phyloP scores from a whole-genome alignment of 2,888 invertebrate species.

The Polydrusus pterygomalis region DNA sequence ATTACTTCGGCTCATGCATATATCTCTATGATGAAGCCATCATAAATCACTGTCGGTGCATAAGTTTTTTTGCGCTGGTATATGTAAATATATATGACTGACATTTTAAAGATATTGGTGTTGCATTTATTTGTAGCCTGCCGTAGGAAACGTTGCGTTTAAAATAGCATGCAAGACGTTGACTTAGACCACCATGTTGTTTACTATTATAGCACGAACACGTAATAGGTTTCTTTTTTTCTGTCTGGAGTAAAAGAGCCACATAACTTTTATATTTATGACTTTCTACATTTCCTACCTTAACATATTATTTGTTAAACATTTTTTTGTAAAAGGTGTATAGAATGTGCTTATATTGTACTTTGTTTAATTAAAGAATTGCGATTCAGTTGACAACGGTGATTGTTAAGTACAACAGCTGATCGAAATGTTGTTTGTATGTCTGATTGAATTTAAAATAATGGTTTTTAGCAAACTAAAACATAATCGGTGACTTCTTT shows the following conservation, averaged over 20 bases:
- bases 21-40: not conserved
- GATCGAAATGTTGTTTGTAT: too few species aligned
- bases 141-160: not conserved
- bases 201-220: conserved; percentile 25
- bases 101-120: conserved; percentile 10
- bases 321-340: too few species aligned
- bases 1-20: not conserved
- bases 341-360: too few species aligned
- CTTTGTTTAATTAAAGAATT: too few species aligned
- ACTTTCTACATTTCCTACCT: not conserved
- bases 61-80: conserved; percentile 1
- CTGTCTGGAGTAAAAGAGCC: conserved; percentile 1
- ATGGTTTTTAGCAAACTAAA: too few species aligned
- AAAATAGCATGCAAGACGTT: conserved; percentile 5
- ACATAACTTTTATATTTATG: not conserved
- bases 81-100: not conserved
- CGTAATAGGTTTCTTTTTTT: conserved; percentile 13
- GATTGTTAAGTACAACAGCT: too few species aligned
- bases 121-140: conserved; percentile 5
- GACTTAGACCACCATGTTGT: conserved; percentile 24
- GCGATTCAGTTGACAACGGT: too few species aligned
- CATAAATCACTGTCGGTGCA: not conserved
- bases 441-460: too few species aligned
- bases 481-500: too few species aligned
- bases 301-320: too few species aligned